Percentiles rank a stretch among this genome's conserved stretches.
Conservation (phyloP, 2,113 vertebrate genomes). For the Tonatia bakeri region DNA sequence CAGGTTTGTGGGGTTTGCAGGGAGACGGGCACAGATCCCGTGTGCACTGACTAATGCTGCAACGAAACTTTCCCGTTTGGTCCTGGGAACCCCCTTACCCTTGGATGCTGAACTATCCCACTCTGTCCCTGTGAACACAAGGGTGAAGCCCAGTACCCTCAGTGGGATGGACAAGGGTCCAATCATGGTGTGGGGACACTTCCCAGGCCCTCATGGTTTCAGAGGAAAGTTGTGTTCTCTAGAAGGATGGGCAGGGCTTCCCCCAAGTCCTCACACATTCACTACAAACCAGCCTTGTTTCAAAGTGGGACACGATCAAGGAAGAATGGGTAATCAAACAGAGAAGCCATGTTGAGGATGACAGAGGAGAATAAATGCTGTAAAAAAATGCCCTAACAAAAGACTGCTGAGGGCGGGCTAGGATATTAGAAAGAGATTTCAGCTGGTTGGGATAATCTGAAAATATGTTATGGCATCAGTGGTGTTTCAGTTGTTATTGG, state of each 20-base stretch:
- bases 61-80: not conserved
- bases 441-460: not conserved
- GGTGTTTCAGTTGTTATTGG: not conserved
- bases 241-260: not conserved
- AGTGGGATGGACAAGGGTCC: not conserved
- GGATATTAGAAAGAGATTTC: not conserved
- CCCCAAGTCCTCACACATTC: not conserved
- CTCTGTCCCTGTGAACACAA: not conserved
- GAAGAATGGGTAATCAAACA: not conserved
- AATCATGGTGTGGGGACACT: not conserved
- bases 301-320: not conserved
- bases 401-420: not conserved
- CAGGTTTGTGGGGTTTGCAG: not conserved
- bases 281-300: not conserved
- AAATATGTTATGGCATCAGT: not conserved
- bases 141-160: not conserved
- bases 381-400: not conserved
- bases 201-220: not conserved
- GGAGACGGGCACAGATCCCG: not conserved
- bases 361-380: not conserved
- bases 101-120: not conserved
- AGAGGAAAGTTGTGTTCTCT: not conserved
- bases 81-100: too few species aligned
- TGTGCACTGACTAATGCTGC: not conserved
- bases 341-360: not conserved